These are phyloP conservation scores for Sander lucioperca DNA, from an alignment of 2,113 vertebrate genomes.

Conservation along the genomic window DNA sequence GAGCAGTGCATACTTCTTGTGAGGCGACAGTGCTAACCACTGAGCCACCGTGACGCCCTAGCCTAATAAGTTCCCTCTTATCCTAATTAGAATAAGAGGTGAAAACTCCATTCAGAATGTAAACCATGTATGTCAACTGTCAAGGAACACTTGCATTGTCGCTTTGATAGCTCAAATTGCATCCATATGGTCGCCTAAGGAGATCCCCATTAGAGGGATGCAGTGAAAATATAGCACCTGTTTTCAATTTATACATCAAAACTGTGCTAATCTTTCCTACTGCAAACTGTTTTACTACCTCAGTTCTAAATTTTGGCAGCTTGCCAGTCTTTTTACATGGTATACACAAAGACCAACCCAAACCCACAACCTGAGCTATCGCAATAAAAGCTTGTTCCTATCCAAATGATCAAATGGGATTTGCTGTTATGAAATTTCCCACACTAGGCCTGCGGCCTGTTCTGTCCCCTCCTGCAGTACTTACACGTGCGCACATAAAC, in stretches of 20 bases:
- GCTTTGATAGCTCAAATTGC: slow-evolving; percentile 48
- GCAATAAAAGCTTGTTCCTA: slow-evolving; percentile 59
- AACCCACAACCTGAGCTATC: slow-evolving; percentile 47
- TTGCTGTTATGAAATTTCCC: slow-evolving; percentile 70
- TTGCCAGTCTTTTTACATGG: slow-evolving; percentile 55
- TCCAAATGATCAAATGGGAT: slow-evolving; percentile 69
- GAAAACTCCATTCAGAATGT: slow-evolving; percentile 56
- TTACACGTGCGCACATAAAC: slow-evolving; percentile 22
- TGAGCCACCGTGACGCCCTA: too few relatives aligned
- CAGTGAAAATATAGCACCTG: slow-evolving; percentile 63
- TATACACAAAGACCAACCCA: slow-evolving; percentile 40
- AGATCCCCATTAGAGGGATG: slow-evolving; percentile 44
- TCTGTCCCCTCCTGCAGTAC: slow-evolving; percentile 67
- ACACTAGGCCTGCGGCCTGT: slow-evolving; percentile 66
- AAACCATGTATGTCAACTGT: slow-evolving; percentile 56
- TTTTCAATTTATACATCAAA: slow-evolving; percentile 64
- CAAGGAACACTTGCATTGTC: slow-evolving; percentile 41
- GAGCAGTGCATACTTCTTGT: too few relatives aligned
- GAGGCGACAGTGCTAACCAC: too few relatives aligned
- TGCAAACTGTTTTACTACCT: slow-evolving; percentile 62
- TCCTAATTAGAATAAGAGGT: slow-evolving; percentile 39
- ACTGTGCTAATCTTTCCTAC: slow-evolving; percentile 55
- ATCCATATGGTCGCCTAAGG: slow-evolving; percentile 50
- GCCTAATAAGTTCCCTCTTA: too few relatives aligned
- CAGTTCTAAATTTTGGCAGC: slow-evolving; percentile 30